Evolutionary conservation across 2,888 invertebrate species (phyloP).

Genomic region (Diaprepes abbreviatus): DNA sequence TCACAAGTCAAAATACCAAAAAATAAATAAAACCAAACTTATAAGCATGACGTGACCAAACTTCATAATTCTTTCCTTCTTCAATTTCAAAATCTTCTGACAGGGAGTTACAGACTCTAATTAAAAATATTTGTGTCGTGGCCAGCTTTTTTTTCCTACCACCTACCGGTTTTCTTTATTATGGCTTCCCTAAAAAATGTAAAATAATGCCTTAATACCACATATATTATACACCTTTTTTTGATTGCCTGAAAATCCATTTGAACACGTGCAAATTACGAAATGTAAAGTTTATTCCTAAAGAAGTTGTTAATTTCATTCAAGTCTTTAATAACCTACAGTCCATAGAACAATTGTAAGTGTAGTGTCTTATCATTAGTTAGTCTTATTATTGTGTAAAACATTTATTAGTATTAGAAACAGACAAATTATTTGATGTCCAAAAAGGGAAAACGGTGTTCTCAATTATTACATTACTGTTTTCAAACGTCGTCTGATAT

Average conservation of each 20-base stretch:
- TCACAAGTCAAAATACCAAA: conserved; percentile 19
- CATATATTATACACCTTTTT: conserved; percentile 42
- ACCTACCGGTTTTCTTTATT: conserved; percentile 55
- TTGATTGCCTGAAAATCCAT: conserved; percentile 53
- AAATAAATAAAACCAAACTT: conserved; percentile 3
- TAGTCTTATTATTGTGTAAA: too few relatives aligned
- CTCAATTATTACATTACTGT: too few relatives aligned
- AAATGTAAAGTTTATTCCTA: conserved; percentile 32
- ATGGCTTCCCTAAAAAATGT: conserved; percentile 54
- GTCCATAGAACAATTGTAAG: too few relatives aligned
- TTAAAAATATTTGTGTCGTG: conserved; percentile 55
- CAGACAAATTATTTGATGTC: too few relatives aligned
- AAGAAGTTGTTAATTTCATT: neutral
- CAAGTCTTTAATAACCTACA: neutral
- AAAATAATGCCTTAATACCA: conserved; percentile 53
- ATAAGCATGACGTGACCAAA: conserved; percentile 38
- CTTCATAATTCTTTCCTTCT: conserved; percentile 36
- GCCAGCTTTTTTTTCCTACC: conserved; percentile 48
- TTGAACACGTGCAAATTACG: conserved; percentile 59
- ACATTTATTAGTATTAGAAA: too few relatives aligned
- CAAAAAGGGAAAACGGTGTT: too few relatives aligned
- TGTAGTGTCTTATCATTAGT: too few relatives aligned
- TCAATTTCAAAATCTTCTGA: conserved; percentile 15
- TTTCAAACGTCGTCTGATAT: too few relatives aligned
- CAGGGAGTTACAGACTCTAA: conserved; percentile 37